phyloP scores from a whole-genome alignment of 2,113 vertebrate species.

The Sinocyclocheilus anshuiensis region DNA sequence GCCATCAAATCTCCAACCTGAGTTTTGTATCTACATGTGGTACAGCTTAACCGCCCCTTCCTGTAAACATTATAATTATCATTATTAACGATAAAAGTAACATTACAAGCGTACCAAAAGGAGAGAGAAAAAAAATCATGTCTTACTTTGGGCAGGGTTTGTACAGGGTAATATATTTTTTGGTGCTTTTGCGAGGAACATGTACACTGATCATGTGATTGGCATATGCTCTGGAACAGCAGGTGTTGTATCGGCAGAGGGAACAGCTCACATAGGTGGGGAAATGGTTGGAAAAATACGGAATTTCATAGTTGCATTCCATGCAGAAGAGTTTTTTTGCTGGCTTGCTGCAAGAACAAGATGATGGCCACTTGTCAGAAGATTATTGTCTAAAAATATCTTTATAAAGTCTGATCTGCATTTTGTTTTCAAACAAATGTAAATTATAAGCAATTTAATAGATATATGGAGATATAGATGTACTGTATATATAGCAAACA shows the following conservation, averaged over 20 bases:
- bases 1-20: constrained; percentile 87
- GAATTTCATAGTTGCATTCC: constrained; percentile 85
- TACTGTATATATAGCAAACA: background rate
- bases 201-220: constrained; percentile 93
- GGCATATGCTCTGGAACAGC: constrained; percentile 87
- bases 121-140: background rate
- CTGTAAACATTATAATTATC: constrained; percentile 63
- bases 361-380: background rate
- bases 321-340: constrained; percentile 79
- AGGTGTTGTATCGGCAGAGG: constrained; percentile 84
- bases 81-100: background rate
- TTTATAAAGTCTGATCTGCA: background rate
- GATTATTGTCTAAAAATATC: background rate
- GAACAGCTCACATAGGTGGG: constrained; percentile 88
- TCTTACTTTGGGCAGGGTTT: constrained; percentile 79
- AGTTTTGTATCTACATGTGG: constrained; percentile 78
- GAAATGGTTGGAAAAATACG: constrained; percentile 83
- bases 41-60: constrained; percentile 75
- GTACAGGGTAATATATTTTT: constrained; percentile 82
- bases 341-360: constrained; percentile 62
- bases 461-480: background rate
- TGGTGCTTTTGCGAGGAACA: constrained; percentile 79
- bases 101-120: background rate
- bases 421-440: background rate
- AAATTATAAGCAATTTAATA: background rate